These are phyloP conservation scores for Neodiprion virginianus DNA, from an alignment of 1,140 invertebrate genomes.

Conservation along the genomic window DNA sequence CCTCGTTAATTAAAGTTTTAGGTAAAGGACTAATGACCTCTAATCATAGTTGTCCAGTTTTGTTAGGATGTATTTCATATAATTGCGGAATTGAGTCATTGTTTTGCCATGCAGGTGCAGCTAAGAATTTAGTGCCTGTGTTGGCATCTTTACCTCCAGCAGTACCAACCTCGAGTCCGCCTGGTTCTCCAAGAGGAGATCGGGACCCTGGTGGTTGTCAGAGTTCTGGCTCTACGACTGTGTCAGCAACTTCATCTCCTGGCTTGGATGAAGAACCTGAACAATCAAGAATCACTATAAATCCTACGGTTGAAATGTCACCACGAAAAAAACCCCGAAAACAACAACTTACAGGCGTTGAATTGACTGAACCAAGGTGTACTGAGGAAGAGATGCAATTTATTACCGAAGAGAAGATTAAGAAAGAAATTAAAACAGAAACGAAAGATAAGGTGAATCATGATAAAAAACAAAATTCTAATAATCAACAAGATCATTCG, in stretches of 20 bases:
- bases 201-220: slow-evolving; percentile 58
- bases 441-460: slow-evolving; percentile 40
- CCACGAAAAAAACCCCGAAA: slow-evolving; percentile 65
- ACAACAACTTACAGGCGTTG: slow-evolving; percentile 55
- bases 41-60: neutral
- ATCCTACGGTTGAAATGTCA: slow-evolving; percentile 58
- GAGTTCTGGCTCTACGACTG: slow-evolving; percentile 76
- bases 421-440: slow-evolving; percentile 60
- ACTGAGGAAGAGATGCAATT: slow-evolving; percentile 75
- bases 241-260: slow-evolving; percentile 79
- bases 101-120: slow-evolving; percentile 44
- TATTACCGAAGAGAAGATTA: slow-evolving; percentile 66
- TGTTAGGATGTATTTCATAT: slow-evolving; percentile 1
- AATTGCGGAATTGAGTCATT: neutral
- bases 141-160: slow-evolving; percentile 63
- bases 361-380: slow-evolving; percentile 59
- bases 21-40: no score
- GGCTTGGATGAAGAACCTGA: slow-evolving; percentile 71
- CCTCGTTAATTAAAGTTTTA: no score
- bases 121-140: slow-evolving; percentile 67
- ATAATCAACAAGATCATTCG: slow-evolving; percentile 34
- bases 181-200: slow-evolving; percentile 60
- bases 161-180: slow-evolving; percentile 59
- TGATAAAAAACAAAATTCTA: slow-evolving; percentile 41
- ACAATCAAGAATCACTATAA: slow-evolving; percentile 52